These are phyloP conservation scores for Drosophila littoralis DNA, from an alignment of 1,140 invertebrate species.

Conservation along the genomic window DNA sequence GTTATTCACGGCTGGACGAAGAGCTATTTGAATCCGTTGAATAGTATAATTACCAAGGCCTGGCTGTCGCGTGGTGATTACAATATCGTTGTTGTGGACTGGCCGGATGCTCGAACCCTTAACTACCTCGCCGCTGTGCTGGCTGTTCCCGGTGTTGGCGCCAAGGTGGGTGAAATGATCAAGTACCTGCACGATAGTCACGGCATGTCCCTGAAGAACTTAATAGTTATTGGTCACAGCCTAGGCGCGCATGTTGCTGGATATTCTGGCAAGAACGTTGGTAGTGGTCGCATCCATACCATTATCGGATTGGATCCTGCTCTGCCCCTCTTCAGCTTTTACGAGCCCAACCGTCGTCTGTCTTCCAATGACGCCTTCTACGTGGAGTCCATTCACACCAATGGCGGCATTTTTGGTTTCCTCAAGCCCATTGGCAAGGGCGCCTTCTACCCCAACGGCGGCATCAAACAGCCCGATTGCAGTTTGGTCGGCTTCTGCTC, in stretches of 20 bases:
- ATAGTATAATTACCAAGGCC: conserved; percentile 70
- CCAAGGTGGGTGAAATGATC: too few species aligned
- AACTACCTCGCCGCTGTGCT: too few species aligned
- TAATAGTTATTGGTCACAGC: conserved; percentile 70
- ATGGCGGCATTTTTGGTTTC: conserved; percentile 85
- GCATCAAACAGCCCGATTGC: conserved; percentile 32
- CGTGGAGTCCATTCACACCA: conserved; percentile 86
- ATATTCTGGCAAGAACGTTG: conserved; percentile 84
- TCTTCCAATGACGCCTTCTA: conserved; percentile 80
- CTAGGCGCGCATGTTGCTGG: conserved; percentile 85
- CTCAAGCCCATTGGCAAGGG: conserved; percentile 84
- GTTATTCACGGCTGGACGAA: conserved; percentile 73
- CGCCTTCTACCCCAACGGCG: conserved; percentile 86
- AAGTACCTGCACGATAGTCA: too few species aligned
- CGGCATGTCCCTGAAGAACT: conserved; percentile 63
- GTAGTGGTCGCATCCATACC: conserved; percentile 56
- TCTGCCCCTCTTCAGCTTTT: conserved; percentile 73
- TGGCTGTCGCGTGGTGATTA: conserved; percentile 84
- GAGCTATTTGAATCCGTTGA: conserved; percentile 41
- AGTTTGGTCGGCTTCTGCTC: conserved; percentile 67
- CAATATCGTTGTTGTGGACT: conserved; percentile 87
- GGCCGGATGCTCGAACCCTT: conserved; percentile 79
- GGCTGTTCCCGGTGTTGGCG: too few species aligned
- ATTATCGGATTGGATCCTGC: conserved; percentile 85
- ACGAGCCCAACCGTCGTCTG: conserved; percentile 72